Evolutionary conservation across 2,113 vertebrate species (phyloP).

Genomic region (Psophia crepitans): DNA sequence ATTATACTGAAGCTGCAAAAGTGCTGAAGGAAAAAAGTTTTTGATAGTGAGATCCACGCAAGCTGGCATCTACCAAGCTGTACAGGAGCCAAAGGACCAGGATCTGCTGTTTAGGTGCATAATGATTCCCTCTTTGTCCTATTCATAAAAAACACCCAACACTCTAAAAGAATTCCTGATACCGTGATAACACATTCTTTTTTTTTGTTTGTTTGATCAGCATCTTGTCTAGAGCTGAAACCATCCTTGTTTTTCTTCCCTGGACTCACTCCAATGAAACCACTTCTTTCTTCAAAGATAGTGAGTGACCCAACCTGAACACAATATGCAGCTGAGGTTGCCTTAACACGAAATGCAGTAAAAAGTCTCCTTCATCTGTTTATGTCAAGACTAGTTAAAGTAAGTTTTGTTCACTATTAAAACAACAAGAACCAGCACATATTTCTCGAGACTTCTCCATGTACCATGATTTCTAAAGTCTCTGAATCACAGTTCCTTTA

Average conservation of each 20-base stretch:
- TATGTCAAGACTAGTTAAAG: not conserved
- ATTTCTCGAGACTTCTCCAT: not conserved
- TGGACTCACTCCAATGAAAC: not conserved
- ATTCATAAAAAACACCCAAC: not conserved
- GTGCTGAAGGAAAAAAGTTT: not conserved
- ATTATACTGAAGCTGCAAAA: not conserved
- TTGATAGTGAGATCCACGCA: not conserved
- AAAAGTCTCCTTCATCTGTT: not conserved
- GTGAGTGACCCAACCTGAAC: not conserved
- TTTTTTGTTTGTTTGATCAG: not conserved
- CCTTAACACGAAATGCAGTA: not conserved
- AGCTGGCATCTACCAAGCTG: not conserved
- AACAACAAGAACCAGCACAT: not conserved
- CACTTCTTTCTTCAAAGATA: conserved; percentile 8
- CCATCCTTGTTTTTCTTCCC: not conserved
- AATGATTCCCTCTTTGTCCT: not conserved
- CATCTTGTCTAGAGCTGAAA: not conserved
- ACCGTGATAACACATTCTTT: not conserved
- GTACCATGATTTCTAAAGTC: not conserved
- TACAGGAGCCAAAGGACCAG: not conserved
- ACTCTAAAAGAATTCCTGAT: not conserved
- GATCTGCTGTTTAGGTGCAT: not conserved
- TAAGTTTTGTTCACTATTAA: not conserved
- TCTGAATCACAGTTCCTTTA: not conserved
- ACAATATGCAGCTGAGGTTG: not conserved